Evolutionary conservation across 1,140 invertebrate species (phyloP).

Genomic region (Sogatella furcifera): DNA sequence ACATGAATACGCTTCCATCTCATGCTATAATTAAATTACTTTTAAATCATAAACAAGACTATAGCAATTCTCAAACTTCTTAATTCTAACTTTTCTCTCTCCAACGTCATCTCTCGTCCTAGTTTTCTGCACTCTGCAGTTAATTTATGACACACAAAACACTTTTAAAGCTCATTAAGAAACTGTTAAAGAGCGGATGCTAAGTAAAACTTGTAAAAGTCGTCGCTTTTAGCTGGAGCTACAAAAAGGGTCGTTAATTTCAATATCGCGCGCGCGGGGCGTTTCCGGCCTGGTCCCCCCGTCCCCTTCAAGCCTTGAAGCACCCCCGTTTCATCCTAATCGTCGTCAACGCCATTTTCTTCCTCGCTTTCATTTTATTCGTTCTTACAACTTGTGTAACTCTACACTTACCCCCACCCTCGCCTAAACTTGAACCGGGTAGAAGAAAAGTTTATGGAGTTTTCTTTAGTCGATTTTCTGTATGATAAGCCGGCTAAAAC

Average conservation of each 20-base stretch:
- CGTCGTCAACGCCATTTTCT: no score
- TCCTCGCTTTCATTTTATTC: no score
- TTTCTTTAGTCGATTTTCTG: no score
- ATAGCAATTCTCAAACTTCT: neutral
- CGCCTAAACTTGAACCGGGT: no score
- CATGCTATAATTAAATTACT: neutral
- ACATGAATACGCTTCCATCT: slow-evolving; percentile 2
- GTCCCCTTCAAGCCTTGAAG: no score
- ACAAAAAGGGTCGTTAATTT: slow-evolving; percentile 4
- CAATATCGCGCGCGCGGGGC: neutral
- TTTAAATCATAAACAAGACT: slow-evolving; percentile 4
- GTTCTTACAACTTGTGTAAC: no score
- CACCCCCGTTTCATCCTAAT: no score
- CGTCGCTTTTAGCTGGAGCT: slow-evolving; percentile 1
- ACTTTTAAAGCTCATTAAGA: slow-evolving; percentile 4
- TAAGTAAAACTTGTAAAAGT: slow-evolving; percentile 4
- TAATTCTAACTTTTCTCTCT: neutral
- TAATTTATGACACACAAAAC: slow-evolving; percentile 3
- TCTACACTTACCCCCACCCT: no score
- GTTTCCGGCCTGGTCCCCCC: neutral
- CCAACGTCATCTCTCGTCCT: neutral
- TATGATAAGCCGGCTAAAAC: no score
- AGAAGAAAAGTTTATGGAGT: no score
- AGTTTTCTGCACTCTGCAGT: neutral
- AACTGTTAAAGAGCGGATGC: neutral